Conservation (phyloP, 1,140 invertebrate species). For the Eupristina koningsbergeri region DNA sequence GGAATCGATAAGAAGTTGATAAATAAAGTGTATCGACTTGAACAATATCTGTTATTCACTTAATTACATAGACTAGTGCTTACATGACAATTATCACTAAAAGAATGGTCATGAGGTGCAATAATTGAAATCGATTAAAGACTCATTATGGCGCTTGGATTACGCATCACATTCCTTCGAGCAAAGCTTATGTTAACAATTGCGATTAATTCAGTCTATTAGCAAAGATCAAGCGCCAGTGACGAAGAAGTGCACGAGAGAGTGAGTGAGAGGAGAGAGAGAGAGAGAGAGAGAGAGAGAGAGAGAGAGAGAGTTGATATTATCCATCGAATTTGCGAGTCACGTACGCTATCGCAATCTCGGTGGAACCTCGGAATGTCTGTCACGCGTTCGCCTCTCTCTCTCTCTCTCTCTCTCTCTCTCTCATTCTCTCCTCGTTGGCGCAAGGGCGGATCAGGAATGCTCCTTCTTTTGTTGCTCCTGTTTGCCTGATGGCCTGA, state of each 20-base stretch:
- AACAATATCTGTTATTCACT: slow-evolving; percentile 12
- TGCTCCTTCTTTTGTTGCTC: not conserved
- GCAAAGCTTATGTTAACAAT: slow-evolving; percentile 41
- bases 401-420: no score
- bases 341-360: slow-evolving; percentile 51
- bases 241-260: not conserved
- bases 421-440: not conserved
- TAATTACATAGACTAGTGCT: not conserved
- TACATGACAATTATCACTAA: not conserved
- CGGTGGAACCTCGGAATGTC: slow-evolving; percentile 43
- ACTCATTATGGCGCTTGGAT: slow-evolving; percentile 37
- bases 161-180: slow-evolving; percentile 26
- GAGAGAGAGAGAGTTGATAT: slow-evolving; percentile 24
- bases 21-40: not conserved
- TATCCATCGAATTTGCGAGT: slow-evolving; percentile 53
- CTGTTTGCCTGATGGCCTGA: not conserved
- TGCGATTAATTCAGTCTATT: slow-evolving; percentile 51
- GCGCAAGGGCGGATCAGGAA: slow-evolving; percentile 30
- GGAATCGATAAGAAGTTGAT: not conserved
- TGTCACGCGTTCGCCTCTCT: slow-evolving; percentile 43
- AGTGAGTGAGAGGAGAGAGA: not conserved
- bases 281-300: no score
- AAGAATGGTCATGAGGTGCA: slow-evolving; percentile 32
- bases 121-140: slow-evolving; percentile 47
- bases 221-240: slow-evolving; percentile 8